phyloP scores from a whole-genome alignment of 2,113 vertebrate genomes.

The Saimiri boliviensis region DNA sequence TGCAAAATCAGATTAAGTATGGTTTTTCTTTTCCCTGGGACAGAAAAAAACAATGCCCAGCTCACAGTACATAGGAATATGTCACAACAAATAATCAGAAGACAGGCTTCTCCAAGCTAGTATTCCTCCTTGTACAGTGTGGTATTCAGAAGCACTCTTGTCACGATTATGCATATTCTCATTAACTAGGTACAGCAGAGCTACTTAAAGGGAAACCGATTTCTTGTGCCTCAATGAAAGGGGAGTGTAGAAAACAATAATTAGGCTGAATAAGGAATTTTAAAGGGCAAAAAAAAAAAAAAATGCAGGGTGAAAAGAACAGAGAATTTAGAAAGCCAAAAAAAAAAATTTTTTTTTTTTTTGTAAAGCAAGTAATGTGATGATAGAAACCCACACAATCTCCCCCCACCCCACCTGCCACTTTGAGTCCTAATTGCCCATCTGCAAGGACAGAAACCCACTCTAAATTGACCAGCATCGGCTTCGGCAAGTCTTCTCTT shows the following conservation, averaged over 20 bases:
- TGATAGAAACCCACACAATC: constrained; percentile 45
- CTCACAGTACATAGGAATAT: constrained; percentile 78
- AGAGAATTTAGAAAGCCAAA: constrained; percentile 57
- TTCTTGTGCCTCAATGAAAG: constrained; percentile 57
- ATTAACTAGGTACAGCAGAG: constrained; percentile 67
- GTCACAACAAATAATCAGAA: constrained; percentile 74
- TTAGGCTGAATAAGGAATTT: constrained; percentile 48
- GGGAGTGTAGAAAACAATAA: constrained; percentile 68
- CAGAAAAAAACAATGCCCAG: constrained; percentile 62
- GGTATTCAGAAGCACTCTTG: constrained; percentile 66
- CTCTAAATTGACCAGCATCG: constrained; percentile 63
- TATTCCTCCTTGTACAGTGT: constrained; percentile 40
- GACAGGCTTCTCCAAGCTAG: constrained; percentile 67
- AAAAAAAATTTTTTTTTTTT: not conserved
- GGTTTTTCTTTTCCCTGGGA: constrained; percentile 73
- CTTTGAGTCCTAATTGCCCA: constrained; percentile 70
- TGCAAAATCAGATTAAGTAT: constrained; percentile 68
- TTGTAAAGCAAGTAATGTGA: constrained; percentile 49
- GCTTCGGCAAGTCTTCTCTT: constrained; percentile 78
- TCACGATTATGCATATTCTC: constrained; percentile 60
- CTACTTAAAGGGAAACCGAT: constrained; percentile 68
- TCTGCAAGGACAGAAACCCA: constrained; percentile 74
- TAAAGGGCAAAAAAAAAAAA: constrained; percentile 7
- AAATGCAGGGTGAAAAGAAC: constrained; percentile 29
- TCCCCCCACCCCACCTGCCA: constrained; percentile 67